Evolutionary conservation across 2,888 invertebrate species (phyloP), one percentile per base, ranked within the genome.

Genomic region (Drosophila meridiana): DNA sequence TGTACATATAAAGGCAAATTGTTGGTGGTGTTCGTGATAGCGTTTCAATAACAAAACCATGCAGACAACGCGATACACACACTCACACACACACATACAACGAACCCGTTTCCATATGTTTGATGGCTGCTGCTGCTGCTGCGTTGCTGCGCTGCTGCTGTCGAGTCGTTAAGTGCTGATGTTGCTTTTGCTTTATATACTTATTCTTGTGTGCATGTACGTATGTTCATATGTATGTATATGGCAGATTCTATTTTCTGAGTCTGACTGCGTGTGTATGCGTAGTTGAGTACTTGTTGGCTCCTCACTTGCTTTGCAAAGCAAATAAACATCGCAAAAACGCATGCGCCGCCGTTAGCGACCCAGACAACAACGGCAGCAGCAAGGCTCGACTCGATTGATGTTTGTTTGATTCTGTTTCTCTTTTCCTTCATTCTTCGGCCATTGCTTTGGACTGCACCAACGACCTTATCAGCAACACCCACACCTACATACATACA

Each of bases 21-120:
- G 62, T 64, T 80, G 64, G 69, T 76, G 67, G 60, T 61, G 48
- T 60, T 69, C 55, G 52, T 78, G 78, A 80, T 85, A 83, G 80
- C 83, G 82, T 69, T 83, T 85, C 83, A 83, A 83, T 86, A 83
- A 85, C 83, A 83, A 83, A 86, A 81, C 70, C 79, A 69, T 80
- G 79, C 76, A 82, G 70, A 78, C 76, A 67, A 76, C 67, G 61
- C 64, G 66, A 74, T 48, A 64, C 28, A 52, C 14, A 76, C 48
- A 69, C 26, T 2, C 30, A 14, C 20, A 34, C 42, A 34, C 42
- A 30, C 42, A 34, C 14, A 26, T 13, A 65, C 57, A 73, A 28
- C 65, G 82, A 85, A 87, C 87, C 78, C 84, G 84, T 85, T 85
- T 85, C 84, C 84, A 85, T 85, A 85, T 85, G 84, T 87, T 84